Percentiles rank a stretch among this genome's conserved stretches.
These are phyloP conservation scores for Laothoe populi DNA, from an alignment of 2,888 invertebrate species.

Conservation along the genomic window DNA sequence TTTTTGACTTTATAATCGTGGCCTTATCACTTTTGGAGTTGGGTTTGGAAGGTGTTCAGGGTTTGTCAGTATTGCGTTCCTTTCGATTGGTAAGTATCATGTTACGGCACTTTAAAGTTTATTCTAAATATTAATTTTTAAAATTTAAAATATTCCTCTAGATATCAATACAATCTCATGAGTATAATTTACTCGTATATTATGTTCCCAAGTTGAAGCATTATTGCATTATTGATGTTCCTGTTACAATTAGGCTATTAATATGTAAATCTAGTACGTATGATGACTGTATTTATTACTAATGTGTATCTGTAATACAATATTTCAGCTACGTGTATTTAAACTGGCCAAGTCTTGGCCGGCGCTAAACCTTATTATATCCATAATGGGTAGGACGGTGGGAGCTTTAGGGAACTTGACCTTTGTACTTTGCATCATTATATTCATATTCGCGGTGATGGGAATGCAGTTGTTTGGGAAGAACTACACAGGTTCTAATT, in stretches of 20 bases:
- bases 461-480: conserved; percentile 98
- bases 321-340: conserved; percentile 95
- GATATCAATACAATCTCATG: background rate
- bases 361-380: conserved; percentile 96
- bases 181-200: conserved; percentile 1
- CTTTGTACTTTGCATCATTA: conserved; percentile 97
- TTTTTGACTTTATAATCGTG: conserved; percentile 99
- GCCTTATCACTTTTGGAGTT: conserved; percentile 97
- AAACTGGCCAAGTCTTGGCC: conserved; percentile 99
- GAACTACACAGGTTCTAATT: conserved; percentile 90
- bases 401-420: conserved; percentile 98
- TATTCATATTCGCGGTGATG: conserved; percentile 99
- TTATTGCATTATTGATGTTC: conserved; percentile 3
- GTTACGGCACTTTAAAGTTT: conserved; percentile 31
- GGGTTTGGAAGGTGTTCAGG: conserved; percentile 96
- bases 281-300: conserved; percentile 32
- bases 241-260: conserved; percentile 19
- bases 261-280: conserved; percentile 6
- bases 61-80: conserved; percentile 97
- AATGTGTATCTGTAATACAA: conserved; percentile 70
- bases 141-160: conserved; percentile 4
- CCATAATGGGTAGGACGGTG: conserved; percentile 97
- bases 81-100: conserved; percentile 96
- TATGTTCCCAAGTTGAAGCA: conserved; percentile 7
- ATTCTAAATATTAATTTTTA: background rate